phyloP scores from a whole-genome alignment of 2,797 vertebrate species.

The Muraenolepis orangiensis region DNA sequence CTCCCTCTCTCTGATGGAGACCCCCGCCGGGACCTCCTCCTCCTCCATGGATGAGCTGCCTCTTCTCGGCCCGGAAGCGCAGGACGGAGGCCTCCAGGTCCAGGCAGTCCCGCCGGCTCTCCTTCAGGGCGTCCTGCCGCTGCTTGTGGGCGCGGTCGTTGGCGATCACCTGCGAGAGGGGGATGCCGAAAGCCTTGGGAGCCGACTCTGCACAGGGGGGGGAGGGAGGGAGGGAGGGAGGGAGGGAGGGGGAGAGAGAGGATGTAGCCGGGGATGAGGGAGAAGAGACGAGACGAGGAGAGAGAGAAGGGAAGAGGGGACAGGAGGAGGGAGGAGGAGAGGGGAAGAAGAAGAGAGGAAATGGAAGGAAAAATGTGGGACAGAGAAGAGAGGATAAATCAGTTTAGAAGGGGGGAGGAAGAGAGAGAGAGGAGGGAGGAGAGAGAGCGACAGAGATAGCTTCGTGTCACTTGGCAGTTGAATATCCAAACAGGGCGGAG shows the following conservation, averaged over 20 bases:
- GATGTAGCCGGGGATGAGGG: neutral
- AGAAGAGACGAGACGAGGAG: neutral
- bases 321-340: no score
- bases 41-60: conserved; percentile 64
- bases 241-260: neutral
- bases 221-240: neutral
- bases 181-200: conserved; percentile 84
- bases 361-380: no score
- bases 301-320: no score
- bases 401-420: neutral
- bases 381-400: no score
- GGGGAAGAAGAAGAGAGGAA: no score
- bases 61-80: conserved; percentile 77
- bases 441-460: neutral
- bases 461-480: no score
- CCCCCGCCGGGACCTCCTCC: conserved; percentile 15
- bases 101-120: conserved; percentile 78
- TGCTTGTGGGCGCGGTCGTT: conserved; percentile 78
- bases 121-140: conserved; percentile 76
- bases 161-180: conserved; percentile 80
- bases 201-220: conserved; percentile 60
- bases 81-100: conserved; percentile 81
- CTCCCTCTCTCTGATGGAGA: no score
- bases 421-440: neutral
- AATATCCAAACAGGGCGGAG: no score